Conservation (phyloP, 2,113 vertebrate species). For the Etheostoma spectabile region DNA sequence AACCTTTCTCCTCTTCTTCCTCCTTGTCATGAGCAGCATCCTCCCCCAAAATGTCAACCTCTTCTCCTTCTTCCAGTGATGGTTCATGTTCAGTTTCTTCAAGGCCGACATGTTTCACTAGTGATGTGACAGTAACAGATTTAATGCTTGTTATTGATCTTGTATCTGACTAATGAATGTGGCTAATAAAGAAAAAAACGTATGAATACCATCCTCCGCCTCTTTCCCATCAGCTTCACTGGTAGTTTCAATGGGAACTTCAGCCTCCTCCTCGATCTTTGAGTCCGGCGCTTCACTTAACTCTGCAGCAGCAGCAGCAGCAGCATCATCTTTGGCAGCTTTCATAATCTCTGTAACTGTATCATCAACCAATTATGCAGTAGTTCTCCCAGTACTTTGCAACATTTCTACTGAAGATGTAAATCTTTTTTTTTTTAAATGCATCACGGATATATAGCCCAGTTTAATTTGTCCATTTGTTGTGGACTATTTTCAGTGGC, state of each 20-base stretch:
- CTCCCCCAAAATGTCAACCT: neutral
- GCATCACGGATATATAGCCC: too few species aligned
- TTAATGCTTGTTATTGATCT: constrained; percentile 43
- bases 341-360: constrained; percentile 81
- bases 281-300: constrained; percentile 29
- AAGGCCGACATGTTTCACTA: constrained; percentile 46
- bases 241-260: constrained; percentile 20
- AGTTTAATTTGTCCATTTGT: neutral
- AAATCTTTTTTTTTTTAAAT: neutral
- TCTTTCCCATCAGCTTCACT: constrained; percentile 29
- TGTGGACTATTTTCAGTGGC: neutral
- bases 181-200: constrained; percentile 8
- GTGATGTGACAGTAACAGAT: constrained; percentile 64
- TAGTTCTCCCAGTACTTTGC: neutral
- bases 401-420: neutral
- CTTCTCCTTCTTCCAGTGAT: constrained; percentile 17
- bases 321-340: constrained; percentile 63
- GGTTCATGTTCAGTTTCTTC: constrained; percentile 54
- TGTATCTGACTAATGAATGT: constrained; percentile 29
- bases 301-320: constrained; percentile 48
- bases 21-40: neutral
- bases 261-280: constrained; percentile 25
- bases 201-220: constrained; percentile 67
- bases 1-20: neutral
- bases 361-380: constrained; percentile 50